Evolutionary conservation across 2,797 vertebrate genomes (phyloP).

Genomic region (Aselliscus stoliczkanus): DNA sequence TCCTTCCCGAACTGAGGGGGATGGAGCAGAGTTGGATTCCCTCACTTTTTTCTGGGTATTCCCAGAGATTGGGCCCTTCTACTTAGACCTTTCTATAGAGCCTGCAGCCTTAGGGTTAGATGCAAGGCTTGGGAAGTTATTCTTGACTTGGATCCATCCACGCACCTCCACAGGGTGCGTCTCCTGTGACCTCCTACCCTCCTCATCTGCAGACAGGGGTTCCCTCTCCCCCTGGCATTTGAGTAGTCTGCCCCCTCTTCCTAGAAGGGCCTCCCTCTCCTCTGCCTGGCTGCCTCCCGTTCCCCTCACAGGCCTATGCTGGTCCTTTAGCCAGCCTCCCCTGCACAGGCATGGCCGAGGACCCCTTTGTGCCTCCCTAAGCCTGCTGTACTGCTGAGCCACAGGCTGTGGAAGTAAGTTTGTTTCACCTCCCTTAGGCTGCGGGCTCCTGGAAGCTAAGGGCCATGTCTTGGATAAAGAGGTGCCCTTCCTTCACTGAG

Average conservation of each 20-base stretch:
- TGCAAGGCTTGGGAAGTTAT: too few relatives aligned
- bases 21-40: neutral
- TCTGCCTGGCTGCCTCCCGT: neutral
- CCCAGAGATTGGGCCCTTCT: neutral
- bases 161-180: too few relatives aligned
- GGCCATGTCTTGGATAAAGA: neutral
- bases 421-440: neutral
- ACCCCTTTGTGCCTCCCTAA: neutral
- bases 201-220: rapidly evolving
- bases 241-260: neutral
- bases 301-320: neutral
- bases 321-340: neutral
- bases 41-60: neutral
- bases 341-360: neutral
- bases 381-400: neutral
- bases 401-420: neutral
- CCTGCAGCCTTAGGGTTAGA: neutral
- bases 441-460: neutral
- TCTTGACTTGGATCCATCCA: neutral
- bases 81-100: neutral
- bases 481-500: neutral
- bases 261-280: neutral
- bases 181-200: neutral
- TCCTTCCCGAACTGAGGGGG: neutral
- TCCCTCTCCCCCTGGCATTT: neutral